Conservation (phyloP, 2,888 invertebrate genomes). For the Pterostichus madidus region DNA sequence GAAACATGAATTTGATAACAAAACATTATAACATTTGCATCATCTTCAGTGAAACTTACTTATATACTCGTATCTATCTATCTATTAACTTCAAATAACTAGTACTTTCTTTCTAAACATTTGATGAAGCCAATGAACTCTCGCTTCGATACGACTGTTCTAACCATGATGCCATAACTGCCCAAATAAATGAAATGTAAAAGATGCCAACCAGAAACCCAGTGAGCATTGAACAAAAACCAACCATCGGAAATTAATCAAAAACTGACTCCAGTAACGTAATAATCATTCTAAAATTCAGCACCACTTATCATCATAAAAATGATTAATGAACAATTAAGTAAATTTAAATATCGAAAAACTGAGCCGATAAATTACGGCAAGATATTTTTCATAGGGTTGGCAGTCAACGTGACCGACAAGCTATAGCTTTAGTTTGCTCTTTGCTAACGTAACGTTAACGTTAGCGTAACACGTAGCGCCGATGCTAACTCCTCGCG, state of each 20-base stretch:
- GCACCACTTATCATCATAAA: conserved; percentile 50
- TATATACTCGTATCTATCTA: no score
- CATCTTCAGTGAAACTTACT: no score
- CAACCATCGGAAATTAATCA: conserved; percentile 41
- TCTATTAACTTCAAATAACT: no score
- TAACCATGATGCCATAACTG: no score
- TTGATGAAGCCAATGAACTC: no score
- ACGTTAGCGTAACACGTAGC: conserved; percentile 3
- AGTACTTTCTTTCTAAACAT: no score
- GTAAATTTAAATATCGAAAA: conserved; percentile 49
- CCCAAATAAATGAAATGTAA: no score
- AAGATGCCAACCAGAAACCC: conserved; percentile 4
- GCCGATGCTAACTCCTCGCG: conserved; percentile 16
- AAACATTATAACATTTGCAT: no score
- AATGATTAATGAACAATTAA: conserved; percentile 52
- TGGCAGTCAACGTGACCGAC: conserved; percentile 28
- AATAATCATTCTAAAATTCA: conserved; percentile 43
- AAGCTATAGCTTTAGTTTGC: not conserved
- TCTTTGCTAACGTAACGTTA: conserved; percentile 2
- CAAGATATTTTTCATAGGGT: conserved; percentile 1
- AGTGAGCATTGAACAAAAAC: conserved; percentile 22
- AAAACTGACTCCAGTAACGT: conserved; percentile 35
- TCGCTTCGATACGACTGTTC: no score
- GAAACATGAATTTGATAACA: no score
- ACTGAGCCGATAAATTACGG: conserved; percentile 27